Percentiles rank a stretch among this genome's conserved stretches.
phyloP scores from a whole-genome alignment of 1,140 invertebrate genomes.

The Sycobia sp. region DNA sequence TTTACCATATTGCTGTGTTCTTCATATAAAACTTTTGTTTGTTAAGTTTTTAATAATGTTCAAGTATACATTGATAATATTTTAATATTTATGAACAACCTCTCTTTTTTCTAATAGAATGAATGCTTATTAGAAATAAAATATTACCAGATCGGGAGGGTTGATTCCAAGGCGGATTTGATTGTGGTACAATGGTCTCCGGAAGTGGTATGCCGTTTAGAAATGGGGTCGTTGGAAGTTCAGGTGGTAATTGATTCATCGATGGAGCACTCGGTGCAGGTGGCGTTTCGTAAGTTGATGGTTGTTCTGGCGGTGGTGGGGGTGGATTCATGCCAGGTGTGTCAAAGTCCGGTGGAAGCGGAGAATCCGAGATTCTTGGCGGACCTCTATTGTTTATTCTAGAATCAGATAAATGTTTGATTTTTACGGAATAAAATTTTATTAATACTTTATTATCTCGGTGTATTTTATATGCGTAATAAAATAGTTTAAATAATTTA shows the following conservation, averaged over 20 bases:
- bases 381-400: slow-evolving; percentile 90
- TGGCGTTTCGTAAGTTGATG: slow-evolving; percentile 57
- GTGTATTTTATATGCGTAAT: no score
- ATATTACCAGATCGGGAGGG: slow-evolving; percentile 38
- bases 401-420: no score
- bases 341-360: slow-evolving; percentile 74
- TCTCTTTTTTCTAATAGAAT: no score
- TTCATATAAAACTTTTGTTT: no score
- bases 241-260: slow-evolving; percentile 69
- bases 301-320: slow-evolving; percentile 54
- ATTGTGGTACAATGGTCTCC: slow-evolving; percentile 72
- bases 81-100: no score
- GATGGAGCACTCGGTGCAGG: slow-evolving; percentile 64
- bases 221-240: slow-evolving; percentile 63
- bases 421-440: no score
- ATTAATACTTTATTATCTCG: no score
- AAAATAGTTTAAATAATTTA: no score
- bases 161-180: slow-evolving; percentile 62
- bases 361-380: slow-evolving; percentile 77
- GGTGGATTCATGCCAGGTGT: slow-evolving; percentile 63
- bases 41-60: no score
- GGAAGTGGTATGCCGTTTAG: slow-evolving; percentile 74
- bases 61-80: no score
- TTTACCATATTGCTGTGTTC: no score
- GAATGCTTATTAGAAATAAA: no score